Evolutionary conservation across 2,797 vertebrate species (phyloP).

Genomic region (Distichodus sexfasciatus): DNA sequence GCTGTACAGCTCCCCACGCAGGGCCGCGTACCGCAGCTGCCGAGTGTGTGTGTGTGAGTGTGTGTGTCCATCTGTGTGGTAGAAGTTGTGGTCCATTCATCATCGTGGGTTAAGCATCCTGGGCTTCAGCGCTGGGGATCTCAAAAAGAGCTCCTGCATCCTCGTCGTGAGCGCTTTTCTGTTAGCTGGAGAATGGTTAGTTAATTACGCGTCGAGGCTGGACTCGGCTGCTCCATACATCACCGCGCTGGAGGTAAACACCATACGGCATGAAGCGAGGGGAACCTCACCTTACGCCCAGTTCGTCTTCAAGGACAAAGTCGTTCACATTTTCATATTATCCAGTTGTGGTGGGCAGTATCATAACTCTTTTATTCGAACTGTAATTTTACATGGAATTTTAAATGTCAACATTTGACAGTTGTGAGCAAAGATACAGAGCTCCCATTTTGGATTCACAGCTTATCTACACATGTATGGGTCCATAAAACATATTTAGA

Average conservation of each 20-base stretch:
- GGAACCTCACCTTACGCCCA: slow-evolving; percentile 54
- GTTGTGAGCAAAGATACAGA: too few species aligned
- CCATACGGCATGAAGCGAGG: slow-evolving; percentile 59
- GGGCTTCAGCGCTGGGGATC: slow-evolving; percentile 55
- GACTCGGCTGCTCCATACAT: slow-evolving; percentile 62
- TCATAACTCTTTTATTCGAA: too few species aligned
- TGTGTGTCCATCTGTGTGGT: slow-evolving; percentile 63
- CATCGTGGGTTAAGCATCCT: slow-evolving; percentile 63
- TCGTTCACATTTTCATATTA: too few species aligned
- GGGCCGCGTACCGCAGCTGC: slow-evolving; percentile 42
- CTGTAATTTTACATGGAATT: too few species aligned
- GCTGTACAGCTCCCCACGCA: slow-evolving; percentile 62
- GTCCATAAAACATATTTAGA: too few species aligned
- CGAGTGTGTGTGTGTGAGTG: slow-evolving; percentile 17
- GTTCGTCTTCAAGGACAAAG: slow-evolving; percentile 59
- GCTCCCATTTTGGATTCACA: too few species aligned
- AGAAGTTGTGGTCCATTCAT: slow-evolving; percentile 65
- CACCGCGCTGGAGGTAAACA: slow-evolving; percentile 66
- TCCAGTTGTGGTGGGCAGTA: too few species aligned
- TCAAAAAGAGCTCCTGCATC: slow-evolving; percentile 61
- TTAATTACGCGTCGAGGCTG: slow-evolving; percentile 70
- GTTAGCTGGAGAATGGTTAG: slow-evolving; percentile 70
- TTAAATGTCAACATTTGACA: too few species aligned
- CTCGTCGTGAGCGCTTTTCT: slow-evolving; percentile 62
- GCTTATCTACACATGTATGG: too few species aligned